phyloP scores from a whole-genome alignment of 2,888 invertebrate species.

The Trachelus troglodyta region DNA sequence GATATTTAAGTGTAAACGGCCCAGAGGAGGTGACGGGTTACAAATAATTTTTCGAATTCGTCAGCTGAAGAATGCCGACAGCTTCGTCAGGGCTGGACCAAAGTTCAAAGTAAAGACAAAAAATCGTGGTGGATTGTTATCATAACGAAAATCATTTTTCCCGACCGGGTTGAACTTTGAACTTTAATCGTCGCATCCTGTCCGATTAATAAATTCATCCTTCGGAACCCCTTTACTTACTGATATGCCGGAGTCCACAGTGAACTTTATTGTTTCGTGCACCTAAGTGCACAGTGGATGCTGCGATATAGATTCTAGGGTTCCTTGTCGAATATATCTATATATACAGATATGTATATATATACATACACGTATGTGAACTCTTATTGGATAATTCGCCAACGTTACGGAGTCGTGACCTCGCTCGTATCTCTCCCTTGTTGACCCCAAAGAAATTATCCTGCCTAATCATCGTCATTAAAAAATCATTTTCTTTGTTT shows the following conservation, averaged over 20 bases:
- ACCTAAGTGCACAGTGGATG: not conserved
- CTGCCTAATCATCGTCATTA: not conserved
- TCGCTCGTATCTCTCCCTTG: conserved; percentile 15
- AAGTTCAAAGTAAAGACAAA: not conserved
- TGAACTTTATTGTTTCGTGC: not conserved
- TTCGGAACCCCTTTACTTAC: not conserved
- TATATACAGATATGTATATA: no score
- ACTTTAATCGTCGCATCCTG: not conserved
- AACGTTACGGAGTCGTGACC: not conserved
- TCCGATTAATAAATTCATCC: not conserved
- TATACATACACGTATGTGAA: not conserved
- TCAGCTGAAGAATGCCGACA: not conserved
- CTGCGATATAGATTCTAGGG: not conserved
- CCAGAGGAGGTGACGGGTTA: not conserved
- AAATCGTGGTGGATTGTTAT: no score
- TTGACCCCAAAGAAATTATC: not conserved
- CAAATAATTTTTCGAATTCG: conserved; percentile 5
- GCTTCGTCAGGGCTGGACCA: not conserved
- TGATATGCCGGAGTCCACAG: not conserved
- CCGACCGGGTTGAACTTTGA: not conserved
- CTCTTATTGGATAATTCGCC: conserved; percentile 1
- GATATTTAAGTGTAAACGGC: not conserved
- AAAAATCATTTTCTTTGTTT: not conserved
- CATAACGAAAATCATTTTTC: not conserved
- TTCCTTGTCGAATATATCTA: no score